Conservation (phyloP, 2,888 invertebrate genomes). For the Megalurothrips usitatus region DNA sequence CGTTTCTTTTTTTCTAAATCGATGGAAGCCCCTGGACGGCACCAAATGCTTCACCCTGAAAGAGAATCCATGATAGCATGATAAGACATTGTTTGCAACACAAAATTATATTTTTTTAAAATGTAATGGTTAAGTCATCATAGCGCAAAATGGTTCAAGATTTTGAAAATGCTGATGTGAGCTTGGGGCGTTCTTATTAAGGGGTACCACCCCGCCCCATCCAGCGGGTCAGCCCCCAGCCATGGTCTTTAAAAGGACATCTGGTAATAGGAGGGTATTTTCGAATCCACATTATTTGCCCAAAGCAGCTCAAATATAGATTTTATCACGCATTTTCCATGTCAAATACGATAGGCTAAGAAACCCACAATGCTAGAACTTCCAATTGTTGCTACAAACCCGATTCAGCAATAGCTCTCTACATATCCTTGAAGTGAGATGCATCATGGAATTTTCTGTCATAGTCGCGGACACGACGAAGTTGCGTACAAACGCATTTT, state of each 20-base stretch:
- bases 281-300: not conserved
- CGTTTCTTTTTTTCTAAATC: not conserved
- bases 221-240: not conserved
- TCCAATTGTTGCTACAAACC: too few species aligned
- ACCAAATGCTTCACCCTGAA: too few species aligned
- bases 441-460: not conserved
- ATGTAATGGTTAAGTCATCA: too few species aligned
- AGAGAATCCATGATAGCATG: too few species aligned
- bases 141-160: not conserved
- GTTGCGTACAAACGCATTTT: too few species aligned
- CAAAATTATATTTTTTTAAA: too few species aligned
- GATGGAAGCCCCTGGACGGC: not conserved
- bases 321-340: not conserved
- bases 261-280: not conserved
- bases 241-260: not conserved
- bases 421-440: not conserved
- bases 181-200: too few species aligned
- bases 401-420: not conserved
- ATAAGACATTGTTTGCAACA: too few species aligned
- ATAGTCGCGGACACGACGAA: not conserved
- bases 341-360: not conserved
- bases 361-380: too few species aligned
- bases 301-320: not conserved
- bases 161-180: not conserved
- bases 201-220: not conserved